These are phyloP conservation scores for Periophthalmus magnuspinnatus DNA, from an alignment of 2,797 vertebrate species.

Conservation along the genomic window DNA sequence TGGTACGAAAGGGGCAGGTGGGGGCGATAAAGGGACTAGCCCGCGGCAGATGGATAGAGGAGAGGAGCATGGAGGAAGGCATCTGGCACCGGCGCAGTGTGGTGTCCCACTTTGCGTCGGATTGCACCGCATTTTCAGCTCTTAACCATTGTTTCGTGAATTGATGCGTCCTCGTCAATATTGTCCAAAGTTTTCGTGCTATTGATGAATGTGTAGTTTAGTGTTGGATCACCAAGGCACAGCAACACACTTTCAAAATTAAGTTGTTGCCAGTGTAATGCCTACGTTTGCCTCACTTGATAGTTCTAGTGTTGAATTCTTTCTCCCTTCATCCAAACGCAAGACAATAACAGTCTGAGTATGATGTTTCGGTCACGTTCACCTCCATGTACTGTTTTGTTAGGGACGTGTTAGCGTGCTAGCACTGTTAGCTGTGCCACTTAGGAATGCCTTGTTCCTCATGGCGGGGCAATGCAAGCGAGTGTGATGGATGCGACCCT, in stretches of 20 bases:
- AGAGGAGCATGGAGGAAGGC: conserved; percentile 25
- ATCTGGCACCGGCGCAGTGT: background rate
- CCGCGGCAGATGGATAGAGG: conserved; percentile 53
- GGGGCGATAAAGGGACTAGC: conserved; percentile 24
- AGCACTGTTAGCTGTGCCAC: conserved; percentile 43
- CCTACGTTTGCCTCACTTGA: background rate
- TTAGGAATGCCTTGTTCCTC: conserved; percentile 29
- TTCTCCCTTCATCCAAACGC: background rate
- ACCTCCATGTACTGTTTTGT: conserved; percentile 7
- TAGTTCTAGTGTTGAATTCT: background rate
- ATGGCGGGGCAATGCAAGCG: conserved; percentile 38
- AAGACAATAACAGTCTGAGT: background rate
- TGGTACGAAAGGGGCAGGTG: conserved; percentile 9
- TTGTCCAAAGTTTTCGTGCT: background rate
- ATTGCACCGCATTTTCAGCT: background rate
- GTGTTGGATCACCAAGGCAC: background rate
- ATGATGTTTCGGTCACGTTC: too few relatives aligned
- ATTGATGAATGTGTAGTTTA: background rate
- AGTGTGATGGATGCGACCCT: background rate
- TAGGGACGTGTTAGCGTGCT: conserved; percentile 57
- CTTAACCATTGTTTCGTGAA: background rate
- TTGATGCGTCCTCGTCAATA: background rate
- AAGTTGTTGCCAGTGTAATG: background rate
- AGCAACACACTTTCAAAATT: background rate
- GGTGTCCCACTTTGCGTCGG: background rate